Base-by-base conservation (phyloP, 2,888 invertebrate species). In the Phortica magna region DNA sequence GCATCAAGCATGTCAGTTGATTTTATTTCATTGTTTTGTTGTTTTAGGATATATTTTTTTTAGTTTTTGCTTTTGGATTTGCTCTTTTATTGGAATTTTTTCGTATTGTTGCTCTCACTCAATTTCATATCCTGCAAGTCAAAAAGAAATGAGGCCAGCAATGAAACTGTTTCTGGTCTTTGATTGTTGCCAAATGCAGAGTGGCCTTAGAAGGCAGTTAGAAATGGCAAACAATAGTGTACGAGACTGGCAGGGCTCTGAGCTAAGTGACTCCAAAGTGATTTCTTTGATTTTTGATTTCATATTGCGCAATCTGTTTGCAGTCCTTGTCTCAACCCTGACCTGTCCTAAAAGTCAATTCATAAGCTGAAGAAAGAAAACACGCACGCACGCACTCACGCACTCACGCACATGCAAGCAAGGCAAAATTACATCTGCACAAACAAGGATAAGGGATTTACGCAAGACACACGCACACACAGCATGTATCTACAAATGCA, bases 341-440 rank as follows among this genome's bases (percentile, higher is more conserved):
- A 73, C 73, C 73, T 73, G 64, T 48, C 78, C 31, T 12, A 74
- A 81, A 83, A 86, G 48, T 48, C 48, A 48, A 48, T 80, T 78
- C 77, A 80, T 80, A 78, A 80, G 80, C 78, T 79, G 83, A 82
- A 82, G 65, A 78, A 80, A 80, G 78, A 68, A 80, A 31, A 31
- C 61, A 77, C 39, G 64, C 73, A 65, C n/a, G 31, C 64, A 73
- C 10, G 53, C 31, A 59, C 42, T 74, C 10, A 70, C 68, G 55
- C 7, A 75, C 74, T 19, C 61, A 64, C 31, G 53, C 43, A 59
- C 61, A 72, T 9, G 53, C 41, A 76, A 53, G 53, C 31, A 59
- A 57, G 5, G 31, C 61, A 68, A 79, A 77, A 79, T 80, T 84
- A 76, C 85, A 88, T 85, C 85, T 88, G 88, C 88, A 84, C 85